A percentile compares a stretch with the other conserved stretches of the same genome.
Conservation (phyloP, 2,888 invertebrate species). For the Xestia c-nigrum region DNA sequence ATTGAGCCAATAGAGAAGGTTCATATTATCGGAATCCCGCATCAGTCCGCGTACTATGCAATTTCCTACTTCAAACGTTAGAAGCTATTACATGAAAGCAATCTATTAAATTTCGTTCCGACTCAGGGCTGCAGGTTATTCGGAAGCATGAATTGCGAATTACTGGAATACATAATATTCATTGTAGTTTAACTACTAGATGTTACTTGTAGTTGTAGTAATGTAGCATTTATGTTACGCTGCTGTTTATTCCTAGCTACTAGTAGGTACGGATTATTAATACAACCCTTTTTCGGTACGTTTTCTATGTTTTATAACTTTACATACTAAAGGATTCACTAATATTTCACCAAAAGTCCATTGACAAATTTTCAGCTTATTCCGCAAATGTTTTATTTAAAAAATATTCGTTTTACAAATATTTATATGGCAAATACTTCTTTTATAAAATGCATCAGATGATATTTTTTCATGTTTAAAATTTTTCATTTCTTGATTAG, state of each 20-base stretch:
- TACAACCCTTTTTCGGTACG: neutral
- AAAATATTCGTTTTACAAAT: too few relatives aligned
- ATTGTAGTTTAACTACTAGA: slow-evolving; percentile 14
- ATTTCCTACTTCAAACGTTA: slow-evolving; percentile 71
- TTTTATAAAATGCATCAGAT: too few relatives aligned
- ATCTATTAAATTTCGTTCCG: slow-evolving; percentile 68
- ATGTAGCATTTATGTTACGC: neutral
- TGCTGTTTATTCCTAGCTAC: neutral
- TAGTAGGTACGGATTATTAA: neutral
- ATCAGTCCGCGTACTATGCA: slow-evolving; percentile 64
- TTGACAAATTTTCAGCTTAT: too few relatives aligned
- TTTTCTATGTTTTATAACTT: neutral
- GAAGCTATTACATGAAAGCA: slow-evolving; percentile 71
- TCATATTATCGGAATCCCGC: slow-evolving; percentile 54
- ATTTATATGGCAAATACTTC: too few relatives aligned
- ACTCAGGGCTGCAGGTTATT: slow-evolving; percentile 55
- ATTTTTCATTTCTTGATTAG: too few relatives aligned
- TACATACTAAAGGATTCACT: too few relatives aligned
- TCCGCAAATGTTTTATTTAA: too few relatives aligned
- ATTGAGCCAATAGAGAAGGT: slow-evolving; percentile 41
- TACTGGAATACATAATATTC: slow-evolving; percentile 22
- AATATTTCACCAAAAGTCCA: too few relatives aligned
- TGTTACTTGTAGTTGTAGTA: neutral
- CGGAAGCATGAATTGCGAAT: slow-evolving; percentile 41
- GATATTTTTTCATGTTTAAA: too few relatives aligned